Base-by-base conservation (phyloP, 2,113 vertebrate genomes). In the Amblyornis subalaris region DNA sequence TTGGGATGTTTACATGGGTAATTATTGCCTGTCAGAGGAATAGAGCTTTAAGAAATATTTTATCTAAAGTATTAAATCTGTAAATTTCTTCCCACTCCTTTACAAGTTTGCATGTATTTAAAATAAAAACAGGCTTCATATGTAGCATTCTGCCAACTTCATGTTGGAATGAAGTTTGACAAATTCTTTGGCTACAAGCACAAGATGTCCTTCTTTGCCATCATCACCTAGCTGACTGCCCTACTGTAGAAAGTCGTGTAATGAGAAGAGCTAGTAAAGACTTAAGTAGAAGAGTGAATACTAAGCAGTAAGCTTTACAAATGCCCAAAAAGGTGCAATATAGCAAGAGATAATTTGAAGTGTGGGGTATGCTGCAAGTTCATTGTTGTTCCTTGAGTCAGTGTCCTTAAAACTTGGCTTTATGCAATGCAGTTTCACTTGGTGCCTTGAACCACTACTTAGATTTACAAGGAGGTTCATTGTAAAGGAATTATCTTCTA, bases 21-120 rank as follows among this genome's bases (percentile, higher is more conserved):
- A 89, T 96, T 77, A 77, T 40, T 42, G 86, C 71, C 50, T 96
- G 65, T 84, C 88, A 92, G 15, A 36, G 28, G 72, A 94, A 62
- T 78, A 89, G 57, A 69, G 28, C 62, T 58, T 87, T 57, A 54
- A 83, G 77, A 69, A 95, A 38, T 71, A 55, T 55, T 90, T 85
- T 71, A 51, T 44, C 23, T 74, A 0, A 94, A 92, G 26, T 60
- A 83, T 80, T 90, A 87, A 61, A 88, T 92, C 50, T 90, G 28
- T 88, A 62, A 31, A 16, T 72, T 96, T 83, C 51, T 94, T 96
- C 78, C 72, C 31, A 47, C 31, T 83, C 20, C 8, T 79, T 58
- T 71, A 26, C 44, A 72, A 40, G 9, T 91, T 70, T 66, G 55
- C 74, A 66, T 86, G 67, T 89, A 54, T 88, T 94, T 25, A 14